phyloP scores from a whole-genome alignment of 37 sponge, comb jelly and placozoan species.

The Bolinopsis microptera region DNA sequence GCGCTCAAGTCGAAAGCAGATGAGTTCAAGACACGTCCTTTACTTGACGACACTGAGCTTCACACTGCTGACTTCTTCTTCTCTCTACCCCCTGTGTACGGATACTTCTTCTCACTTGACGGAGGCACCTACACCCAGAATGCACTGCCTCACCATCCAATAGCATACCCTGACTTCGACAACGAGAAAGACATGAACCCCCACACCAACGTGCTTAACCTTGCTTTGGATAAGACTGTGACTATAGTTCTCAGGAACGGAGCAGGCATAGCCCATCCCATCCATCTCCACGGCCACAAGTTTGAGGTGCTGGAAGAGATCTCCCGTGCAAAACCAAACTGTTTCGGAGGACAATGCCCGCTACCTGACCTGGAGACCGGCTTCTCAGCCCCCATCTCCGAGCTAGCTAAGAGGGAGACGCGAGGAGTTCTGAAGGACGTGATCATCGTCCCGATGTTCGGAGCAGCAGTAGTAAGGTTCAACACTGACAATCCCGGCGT shows the following conservation, averaged over 20 bases:
- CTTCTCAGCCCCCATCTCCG: not conserved
- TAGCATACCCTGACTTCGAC: not conserved
- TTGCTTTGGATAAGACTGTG: not conserved
- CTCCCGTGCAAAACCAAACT: not conserved
- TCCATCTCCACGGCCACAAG: constrained; percentile 35
- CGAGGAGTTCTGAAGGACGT: constrained; percentile 75
- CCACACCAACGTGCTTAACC: not conserved
- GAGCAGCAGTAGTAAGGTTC: constrained; percentile 79
- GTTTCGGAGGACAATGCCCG: not conserved
- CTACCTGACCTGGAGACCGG: not conserved
- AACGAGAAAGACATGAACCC: not conserved
- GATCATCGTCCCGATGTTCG: constrained; percentile 81
- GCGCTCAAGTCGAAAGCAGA: not conserved
- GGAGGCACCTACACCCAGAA: not conserved
- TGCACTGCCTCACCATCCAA: not conserved
- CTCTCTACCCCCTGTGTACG: not conserved
- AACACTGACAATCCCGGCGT: constrained; percentile 83
- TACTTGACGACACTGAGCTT: not conserved
- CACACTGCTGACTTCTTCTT: not conserved
- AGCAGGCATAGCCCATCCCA: not conserved
- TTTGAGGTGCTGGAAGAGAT: not conserved
- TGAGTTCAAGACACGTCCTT: not conserved
- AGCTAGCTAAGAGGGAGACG: not conserved
- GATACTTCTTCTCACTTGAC: not conserved
- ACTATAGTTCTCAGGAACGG: not conserved